Base-by-base conservation (phyloP, 2,113 vertebrate genomes). In the Xyliphius kryptos region DNA sequence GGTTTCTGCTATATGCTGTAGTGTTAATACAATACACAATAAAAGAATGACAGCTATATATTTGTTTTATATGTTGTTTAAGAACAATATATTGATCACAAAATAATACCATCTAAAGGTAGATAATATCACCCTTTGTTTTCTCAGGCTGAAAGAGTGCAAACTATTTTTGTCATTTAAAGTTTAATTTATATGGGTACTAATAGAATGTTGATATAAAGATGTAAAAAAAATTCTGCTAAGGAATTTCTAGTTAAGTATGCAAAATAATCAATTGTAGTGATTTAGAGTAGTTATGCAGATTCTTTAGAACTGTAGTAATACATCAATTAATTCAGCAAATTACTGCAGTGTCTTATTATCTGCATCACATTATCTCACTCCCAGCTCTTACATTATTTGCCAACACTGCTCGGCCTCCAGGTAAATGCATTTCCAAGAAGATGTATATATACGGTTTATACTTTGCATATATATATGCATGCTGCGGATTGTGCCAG, bases 371-470 rank as follows among this genome's bases (percentile, higher is more conserved):
- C 9, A 54, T 36, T 54, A n/a, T n/a, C n/a, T n/a, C n/a, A n/a
- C n/a, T n/a, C 26, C 9, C 4, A 32, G 26, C 1, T 11, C 22
- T 11, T 36, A 26, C 1, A n/a, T 54, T 10, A 6, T 6, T 52
- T 52, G 50, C 50, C 50, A 26, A 52, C n/a, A 32, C 21, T 36
- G 9, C 22, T 15, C 14, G 36, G 51, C n/a, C 26, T 36, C 22
- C 22, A 53, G 51, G 22, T 53, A 53, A 53, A 53, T 5, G 14
- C 22, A 52, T 52, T 26, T n/a, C n/a, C n/a, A n/a, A n/a, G n/a
- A n/a, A n/a, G n/a, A n/a, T n/a, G n/a, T n/a, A n/a, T n/a, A n/a
- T n/a, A n/a, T n/a, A n/a, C n/a, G n/a, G n/a, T n/a, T n/a, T n/a
- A n/a, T n/a, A n/a, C n/a, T n/a, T n/a, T n/a, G n/a, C n/a, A n/a